Conservation (phyloP, 2,113 vertebrate genomes). For the Microtus oregoni region DNA sequence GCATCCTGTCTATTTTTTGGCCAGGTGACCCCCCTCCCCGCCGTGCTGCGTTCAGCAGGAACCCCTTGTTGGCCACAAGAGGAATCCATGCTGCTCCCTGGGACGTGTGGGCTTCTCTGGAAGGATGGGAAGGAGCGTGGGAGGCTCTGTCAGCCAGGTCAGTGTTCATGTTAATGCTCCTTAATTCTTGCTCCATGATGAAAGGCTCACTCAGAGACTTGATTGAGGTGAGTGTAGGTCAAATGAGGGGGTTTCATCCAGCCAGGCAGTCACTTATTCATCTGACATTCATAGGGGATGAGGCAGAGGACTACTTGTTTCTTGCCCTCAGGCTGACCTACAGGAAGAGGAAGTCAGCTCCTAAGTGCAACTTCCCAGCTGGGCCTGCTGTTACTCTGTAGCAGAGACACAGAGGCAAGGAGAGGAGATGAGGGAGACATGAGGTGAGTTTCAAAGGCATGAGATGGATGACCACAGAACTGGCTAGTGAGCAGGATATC, state of each 20-base stretch:
- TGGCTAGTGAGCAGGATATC: background rate
- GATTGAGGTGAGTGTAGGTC: conserved; percentile 68
- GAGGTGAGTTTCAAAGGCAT: background rate
- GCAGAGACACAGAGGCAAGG: no score
- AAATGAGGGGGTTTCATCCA: conserved; percentile 57
- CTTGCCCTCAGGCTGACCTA: background rate
- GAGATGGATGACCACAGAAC: background rate
- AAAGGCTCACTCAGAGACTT: conserved; percentile 58
- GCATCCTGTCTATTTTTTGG: background rate
- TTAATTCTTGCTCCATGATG: conserved; percentile 29
- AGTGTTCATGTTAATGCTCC: conserved; percentile 26
- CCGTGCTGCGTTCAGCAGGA: background rate
- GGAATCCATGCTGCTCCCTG: background rate
- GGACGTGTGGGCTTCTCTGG: background rate
- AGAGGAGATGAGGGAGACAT: background rate
- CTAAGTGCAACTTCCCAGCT: background rate
- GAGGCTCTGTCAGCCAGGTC: background rate
- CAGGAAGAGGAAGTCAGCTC: background rate
- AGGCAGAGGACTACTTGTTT: background rate
- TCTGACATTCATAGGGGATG: background rate
- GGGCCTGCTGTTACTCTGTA: background rate
- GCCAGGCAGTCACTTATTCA: background rate
- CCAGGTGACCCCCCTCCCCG: background rate
- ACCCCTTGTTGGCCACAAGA: background rate
- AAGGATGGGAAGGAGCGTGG: background rate